These are phyloP conservation scores for Semnornis frantzii DNA, from an alignment of 2,113 vertebrate species.

Conservation along the genomic window DNA sequence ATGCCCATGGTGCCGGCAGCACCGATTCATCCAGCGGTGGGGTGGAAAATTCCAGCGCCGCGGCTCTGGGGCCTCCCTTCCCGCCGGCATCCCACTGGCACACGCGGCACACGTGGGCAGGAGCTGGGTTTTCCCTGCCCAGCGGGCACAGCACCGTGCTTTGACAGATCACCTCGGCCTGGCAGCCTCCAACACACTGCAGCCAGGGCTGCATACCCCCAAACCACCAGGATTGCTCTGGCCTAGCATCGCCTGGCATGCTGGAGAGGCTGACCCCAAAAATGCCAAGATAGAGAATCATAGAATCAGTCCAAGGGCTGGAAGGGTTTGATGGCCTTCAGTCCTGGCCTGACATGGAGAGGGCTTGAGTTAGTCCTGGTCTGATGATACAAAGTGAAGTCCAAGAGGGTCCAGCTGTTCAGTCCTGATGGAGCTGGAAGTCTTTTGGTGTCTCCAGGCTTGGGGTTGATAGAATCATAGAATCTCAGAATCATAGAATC, in stretches of 20 bases:
- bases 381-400: not conserved
- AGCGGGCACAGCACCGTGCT: rapidly evolving
- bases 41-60: not conserved
- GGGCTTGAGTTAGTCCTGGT: not conserved
- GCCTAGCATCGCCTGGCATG: not conserved
- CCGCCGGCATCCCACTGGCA: not conserved
- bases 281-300: too few relatives aligned
- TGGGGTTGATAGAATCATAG: not conserved
- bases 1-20: not conserved
- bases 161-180: not conserved
- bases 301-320: not conserved
- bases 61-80: not conserved
- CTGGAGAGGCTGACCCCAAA: too few relatives aligned
- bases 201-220: not conserved
- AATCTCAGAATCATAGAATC: too few relatives aligned
- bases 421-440: not conserved
- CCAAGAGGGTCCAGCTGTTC: not conserved
- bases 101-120: slow-evolving; percentile 18
- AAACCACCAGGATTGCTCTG: not conserved
- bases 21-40: rapidly evolving
- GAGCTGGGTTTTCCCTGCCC: slow-evolving; percentile 4
- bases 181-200: not conserved
- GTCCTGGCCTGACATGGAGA: not conserved
- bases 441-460: rapidly evolving
- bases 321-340: not conserved